These are phyloP conservation scores for Malacoctenus gilli DNA, from an alignment of 2,797 vertebrate species.

Conservation along the genomic window DNA sequence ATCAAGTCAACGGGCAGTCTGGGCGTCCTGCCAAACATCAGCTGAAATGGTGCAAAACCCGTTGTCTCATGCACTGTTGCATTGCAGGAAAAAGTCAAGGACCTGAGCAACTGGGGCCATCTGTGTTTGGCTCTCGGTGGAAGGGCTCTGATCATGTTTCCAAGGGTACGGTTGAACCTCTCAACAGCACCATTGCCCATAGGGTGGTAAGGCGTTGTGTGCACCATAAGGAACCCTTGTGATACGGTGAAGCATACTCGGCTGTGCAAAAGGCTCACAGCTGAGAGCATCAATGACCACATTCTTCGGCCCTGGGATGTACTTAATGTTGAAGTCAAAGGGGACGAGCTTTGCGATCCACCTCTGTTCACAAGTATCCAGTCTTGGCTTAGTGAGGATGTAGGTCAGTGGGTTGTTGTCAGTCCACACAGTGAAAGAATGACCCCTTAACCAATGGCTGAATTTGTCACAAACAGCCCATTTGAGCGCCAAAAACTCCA, in stretches of 20 bases:
- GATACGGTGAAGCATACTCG: not conserved
- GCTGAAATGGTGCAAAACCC: too few species aligned
- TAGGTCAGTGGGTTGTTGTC: not conserved
- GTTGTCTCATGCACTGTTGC: conserved; percentile 11
- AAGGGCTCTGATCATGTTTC: not conserved
- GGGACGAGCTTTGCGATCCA: not conserved
- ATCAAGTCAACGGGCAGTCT: too few species aligned
- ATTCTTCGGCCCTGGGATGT: not conserved
- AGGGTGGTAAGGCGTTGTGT: not conserved
- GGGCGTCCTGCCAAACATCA: too few species aligned
- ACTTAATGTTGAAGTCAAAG: not conserved
- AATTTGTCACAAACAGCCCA: not conserved
- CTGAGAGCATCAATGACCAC: not conserved
- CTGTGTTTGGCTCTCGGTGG: not conserved
- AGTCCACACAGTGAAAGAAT: not conserved
- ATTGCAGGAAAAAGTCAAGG: not conserved
- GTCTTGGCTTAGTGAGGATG: not conserved
- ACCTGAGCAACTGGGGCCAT: not conserved
- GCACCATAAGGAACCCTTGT: not conserved
- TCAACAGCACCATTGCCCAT: not conserved
- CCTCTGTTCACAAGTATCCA: not conserved
- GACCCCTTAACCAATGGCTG: not conserved
- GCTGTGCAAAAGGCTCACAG: not conserved
- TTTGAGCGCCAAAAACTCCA: not conserved
- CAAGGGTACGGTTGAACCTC: not conserved